phyloP scores from a whole-genome alignment of 2,888 invertebrate species.

The Acleris literana region DNA sequence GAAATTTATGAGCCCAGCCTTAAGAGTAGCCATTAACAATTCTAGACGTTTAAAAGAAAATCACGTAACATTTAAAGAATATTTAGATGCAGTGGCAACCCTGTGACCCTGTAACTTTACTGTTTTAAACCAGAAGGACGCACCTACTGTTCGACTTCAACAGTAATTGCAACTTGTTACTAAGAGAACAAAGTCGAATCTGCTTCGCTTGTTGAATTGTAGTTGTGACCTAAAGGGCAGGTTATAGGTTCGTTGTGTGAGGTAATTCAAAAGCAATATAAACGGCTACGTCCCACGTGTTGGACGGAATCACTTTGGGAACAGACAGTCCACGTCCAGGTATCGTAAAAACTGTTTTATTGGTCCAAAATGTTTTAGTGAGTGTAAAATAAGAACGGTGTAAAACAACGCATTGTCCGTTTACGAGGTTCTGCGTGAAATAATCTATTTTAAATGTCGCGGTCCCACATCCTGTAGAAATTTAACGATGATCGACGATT shows the following conservation, averaged over 20 bases:
- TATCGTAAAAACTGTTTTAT: constrained; percentile 77
- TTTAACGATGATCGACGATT: not conserved
- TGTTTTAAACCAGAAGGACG: too few relatives aligned
- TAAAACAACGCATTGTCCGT: constrained; percentile 72
- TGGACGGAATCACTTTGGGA: constrained; percentile 66
- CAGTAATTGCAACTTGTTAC: too few relatives aligned
- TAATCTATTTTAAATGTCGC: constrained; percentile 54
- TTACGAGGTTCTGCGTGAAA: constrained; percentile 44
- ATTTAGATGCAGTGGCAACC: too few relatives aligned
- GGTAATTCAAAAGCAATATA: constrained; percentile 45
- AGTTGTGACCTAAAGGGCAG: too few relatives aligned
- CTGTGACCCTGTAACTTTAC: too few relatives aligned
- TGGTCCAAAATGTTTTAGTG: constrained; percentile 75
- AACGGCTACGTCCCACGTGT: constrained; percentile 46
- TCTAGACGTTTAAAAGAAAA: too few relatives aligned
- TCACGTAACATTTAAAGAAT: too few relatives aligned
- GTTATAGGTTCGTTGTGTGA: constrained; percentile 33
- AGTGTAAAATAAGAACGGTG: constrained; percentile 75
- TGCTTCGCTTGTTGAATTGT: too few relatives aligned
- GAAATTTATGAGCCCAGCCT: too few relatives aligned
- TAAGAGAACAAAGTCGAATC: too few relatives aligned
- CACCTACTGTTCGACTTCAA: too few relatives aligned
- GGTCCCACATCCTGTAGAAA: constrained; percentile 37
- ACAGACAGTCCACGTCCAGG: constrained; percentile 62
- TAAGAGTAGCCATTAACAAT: too few relatives aligned